phyloP scores from a whole-genome alignment of 1,140 invertebrate genomes.

The Drosophila lowei region DNA sequence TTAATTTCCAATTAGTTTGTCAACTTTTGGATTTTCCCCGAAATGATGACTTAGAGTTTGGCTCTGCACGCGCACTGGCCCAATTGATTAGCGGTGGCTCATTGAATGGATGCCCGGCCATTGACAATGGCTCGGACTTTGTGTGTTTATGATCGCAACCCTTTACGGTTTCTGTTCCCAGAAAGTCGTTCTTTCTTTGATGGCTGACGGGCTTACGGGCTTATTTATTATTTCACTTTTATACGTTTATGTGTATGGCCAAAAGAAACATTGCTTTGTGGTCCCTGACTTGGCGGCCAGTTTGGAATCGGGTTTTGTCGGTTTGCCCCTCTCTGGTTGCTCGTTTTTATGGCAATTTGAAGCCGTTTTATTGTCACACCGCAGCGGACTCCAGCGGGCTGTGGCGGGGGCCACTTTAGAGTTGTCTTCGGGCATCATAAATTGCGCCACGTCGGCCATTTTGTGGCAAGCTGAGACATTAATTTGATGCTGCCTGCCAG shows the following conservation, averaged over 20 bases:
- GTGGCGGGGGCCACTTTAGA: constrained; percentile 61
- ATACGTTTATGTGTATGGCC: constrained; percentile 37
- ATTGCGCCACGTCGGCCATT: constrained; percentile 72
- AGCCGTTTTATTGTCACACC: constrained; percentile 77
- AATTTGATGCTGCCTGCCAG: constrained; percentile 59
- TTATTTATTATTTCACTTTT: constrained; percentile 77
- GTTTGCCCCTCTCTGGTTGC: constrained; percentile 15
- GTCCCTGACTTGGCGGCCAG: constrained; percentile 16
- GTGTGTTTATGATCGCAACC: constrained; percentile 52
- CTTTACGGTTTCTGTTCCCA: constrained; percentile 9
- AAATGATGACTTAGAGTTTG: constrained; percentile 1
- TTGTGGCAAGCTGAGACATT: constrained; percentile 72
- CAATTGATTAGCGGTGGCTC: constrained; percentile 32
- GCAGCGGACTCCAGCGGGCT: constrained; percentile 23
- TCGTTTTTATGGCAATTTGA: constrained; percentile 77
- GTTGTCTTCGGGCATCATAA: constrained; percentile 75
- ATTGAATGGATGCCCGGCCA: not conserved
- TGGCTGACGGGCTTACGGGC: constrained; percentile 62
- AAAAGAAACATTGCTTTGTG: constrained; percentile 29
- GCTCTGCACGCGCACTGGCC: not conserved
- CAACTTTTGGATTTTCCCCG: not conserved
- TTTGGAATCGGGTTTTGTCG: constrained; percentile 32
- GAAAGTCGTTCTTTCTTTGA: not conserved
- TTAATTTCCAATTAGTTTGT: constrained; percentile 53
- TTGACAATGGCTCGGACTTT: constrained; percentile 13